Base-by-base conservation (phyloP, 2,113 vertebrate genomes). In the Proteles cristata region DNA sequence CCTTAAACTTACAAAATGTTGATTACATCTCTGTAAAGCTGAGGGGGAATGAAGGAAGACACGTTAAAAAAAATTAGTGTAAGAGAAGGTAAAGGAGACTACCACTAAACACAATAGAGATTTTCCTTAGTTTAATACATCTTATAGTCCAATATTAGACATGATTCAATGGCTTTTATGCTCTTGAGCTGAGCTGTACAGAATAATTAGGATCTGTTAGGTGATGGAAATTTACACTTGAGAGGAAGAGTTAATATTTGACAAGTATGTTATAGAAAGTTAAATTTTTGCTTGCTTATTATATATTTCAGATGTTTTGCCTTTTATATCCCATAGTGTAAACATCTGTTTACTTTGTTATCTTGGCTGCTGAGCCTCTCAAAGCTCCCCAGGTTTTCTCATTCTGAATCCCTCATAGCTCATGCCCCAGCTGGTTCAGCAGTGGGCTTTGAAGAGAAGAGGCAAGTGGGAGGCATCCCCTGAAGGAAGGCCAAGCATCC, bases 281-380 rank as follows among this genome's bases (percentile, higher is more conserved):
- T 81, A 92, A 76, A 88, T 90, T 96, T 90, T 33, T 92, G 11
- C 12, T 84, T 97, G 55, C 9, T 45, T 93, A 69, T 90, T 66
- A 7, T 87, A 9, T 48, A 82, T 92, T 87, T 86, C 45, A 87
- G 17, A 35, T 86, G 43, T 66, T 71, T 74, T 74, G 96, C 63
- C 63, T 96, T 96, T 97, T 53, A 74, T 90, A 97, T 93, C 69
- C 90, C 95, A 96, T 96, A 19, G 1, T n/a, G 91, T 98, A 80
- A 93, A 96, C 97, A 98, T 97, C 95, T 98, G 96, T 96, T 97
- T 98, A 93, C 93, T 93, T 96, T 97, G 39, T 73, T 92, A 1
- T 90, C 83, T 86, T 97, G 88, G 74, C 93, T 98, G 92, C 96
- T 97, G 95, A 95, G 43, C 55, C 81, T 88, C 91, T 0, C 43